Evolutionary conservation across 2,888 invertebrate genomes (phyloP).

Genomic region (Anthoptus insignis): DNA sequence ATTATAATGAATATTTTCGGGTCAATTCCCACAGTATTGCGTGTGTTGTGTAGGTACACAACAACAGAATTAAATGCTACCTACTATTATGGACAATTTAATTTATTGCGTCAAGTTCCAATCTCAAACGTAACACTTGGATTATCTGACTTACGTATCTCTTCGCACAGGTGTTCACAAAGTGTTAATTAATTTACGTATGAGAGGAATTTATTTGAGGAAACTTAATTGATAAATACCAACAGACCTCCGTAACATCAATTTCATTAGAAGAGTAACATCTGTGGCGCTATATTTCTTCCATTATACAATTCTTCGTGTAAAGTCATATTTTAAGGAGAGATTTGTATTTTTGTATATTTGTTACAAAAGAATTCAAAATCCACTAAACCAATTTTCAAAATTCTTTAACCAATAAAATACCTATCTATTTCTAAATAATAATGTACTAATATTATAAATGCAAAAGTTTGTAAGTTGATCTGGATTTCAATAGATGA

Average conservation of each 20-base stretch:
- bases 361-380: too few relatives aligned
- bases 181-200: constrained; percentile 74
- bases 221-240: constrained; percentile 70
- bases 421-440: too few relatives aligned
- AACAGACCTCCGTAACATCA: constrained; percentile 56
- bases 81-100: constrained; percentile 15
- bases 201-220: constrained; percentile 63
- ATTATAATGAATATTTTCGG: too few relatives aligned
- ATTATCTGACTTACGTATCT: constrained; percentile 64
- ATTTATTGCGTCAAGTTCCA: constrained; percentile 29
- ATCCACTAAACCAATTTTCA: too few relatives aligned
- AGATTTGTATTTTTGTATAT: too few relatives aligned
- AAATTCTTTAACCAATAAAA: too few relatives aligned
- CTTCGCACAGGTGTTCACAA: constrained; percentile 66
- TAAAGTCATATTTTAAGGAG: too few relatives aligned
- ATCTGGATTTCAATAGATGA: too few relatives aligned
- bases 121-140: constrained; percentile 56
- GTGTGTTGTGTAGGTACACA: constrained; percentile 8
- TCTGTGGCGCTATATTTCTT: constrained; percentile 29
- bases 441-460: too few relatives aligned
- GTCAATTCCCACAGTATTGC: constrained; percentile 3
- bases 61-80: too few relatives aligned
- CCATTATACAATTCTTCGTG: constrained; percentile 29
- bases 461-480: too few relatives aligned
- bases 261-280: constrained; percentile 63